Conservation (phyloP, 1,140 invertebrate species). For the Amphibalanus amphitrite region DNA sequence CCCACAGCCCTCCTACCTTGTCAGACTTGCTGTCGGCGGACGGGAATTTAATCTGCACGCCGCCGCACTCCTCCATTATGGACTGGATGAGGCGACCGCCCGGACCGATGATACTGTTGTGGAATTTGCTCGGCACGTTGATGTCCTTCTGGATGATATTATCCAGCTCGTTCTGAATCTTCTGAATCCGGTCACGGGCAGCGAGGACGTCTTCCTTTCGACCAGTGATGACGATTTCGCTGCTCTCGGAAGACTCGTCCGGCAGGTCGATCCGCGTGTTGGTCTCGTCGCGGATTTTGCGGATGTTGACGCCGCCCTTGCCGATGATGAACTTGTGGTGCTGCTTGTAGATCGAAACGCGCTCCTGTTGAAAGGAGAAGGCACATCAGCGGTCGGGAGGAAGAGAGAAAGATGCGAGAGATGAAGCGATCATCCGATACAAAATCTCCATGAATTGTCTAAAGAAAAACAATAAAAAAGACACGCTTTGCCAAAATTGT, state of each 20-base stretch:
- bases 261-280: conserved; percentile 89
- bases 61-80: conserved; percentile 91
- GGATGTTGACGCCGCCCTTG: conserved; percentile 77
- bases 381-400: neutral
- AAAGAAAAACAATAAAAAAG: no score
- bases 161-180: conserved; percentile 80
- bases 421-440: no score
- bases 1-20: conserved; percentile 37
- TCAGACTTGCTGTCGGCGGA: conserved; percentile 71
- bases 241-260: conserved; percentile 62
- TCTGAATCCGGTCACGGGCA: conserved; percentile 49
- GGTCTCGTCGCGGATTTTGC: conserved; percentile 83
- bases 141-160: conserved; percentile 72
- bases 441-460: no score
- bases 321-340: conserved; percentile 96
- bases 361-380: conserved; percentile 18
- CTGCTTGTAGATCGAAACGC: conserved; percentile 92
- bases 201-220: conserved; percentile 74
- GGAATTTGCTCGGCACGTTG: conserved; percentile 75
- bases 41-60: conserved; percentile 88
- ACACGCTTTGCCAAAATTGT: no score
- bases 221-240: conserved; percentile 82
- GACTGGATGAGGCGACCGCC: conserved; percentile 78
- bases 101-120: conserved; percentile 80
- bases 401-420: no score